Base-by-base conservation (phyloP, 2,888 invertebrate genomes). In the Stictocephala bisonia region DNA sequence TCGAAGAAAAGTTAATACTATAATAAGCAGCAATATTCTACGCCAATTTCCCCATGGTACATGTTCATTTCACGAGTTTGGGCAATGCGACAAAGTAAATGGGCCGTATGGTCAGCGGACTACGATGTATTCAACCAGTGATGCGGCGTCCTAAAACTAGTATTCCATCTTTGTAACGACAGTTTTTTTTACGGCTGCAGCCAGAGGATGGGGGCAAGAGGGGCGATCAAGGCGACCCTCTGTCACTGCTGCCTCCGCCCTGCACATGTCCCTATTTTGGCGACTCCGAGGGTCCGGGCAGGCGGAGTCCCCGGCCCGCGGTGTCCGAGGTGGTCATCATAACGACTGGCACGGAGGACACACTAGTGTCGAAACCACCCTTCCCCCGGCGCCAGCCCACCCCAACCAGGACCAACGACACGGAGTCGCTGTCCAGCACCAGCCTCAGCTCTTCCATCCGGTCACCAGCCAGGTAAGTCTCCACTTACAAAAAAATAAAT, bases 221-320 rank as follows among this genome's bases (percentile, higher is more conserved):
- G 44, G 26, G 26, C 22, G 27, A 18, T 27, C 26, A 15, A 24
- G 74, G 75, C 40, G 79, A 80, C 48, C 83, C 84, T 27, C 82
- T 89, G 64, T 71, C 67, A 18, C 31, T 78, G 9, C 69, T 93
- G 41, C 92, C 93, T 2, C 91, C 92, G 0, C 92, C 93, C 0
- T 93, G 93, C 82, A 92, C 93, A 0, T 93, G 93, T 80, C 93
- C 93, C 0, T 93, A 93, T 80, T 93, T 94, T 80, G 93, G 93
- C 0, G 89, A 91, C 76, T 89, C 66, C 31, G 77, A 78, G 41
- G 69, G 74, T 9, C 70, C 69, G 9, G 77, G 76, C 31, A 75
- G 72, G 48, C 29, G 26, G 18, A 85, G 83, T 76, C 83, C 81
- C 68, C 82, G 81, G 2, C 82, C 84, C 1, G 85, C 85, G 50